A percentile compares a stretch with the other conserved stretches of the same genome.
Evolutionary conservation across 2,113 vertebrate species (phyloP).

Genomic region (Micromys minutus): DNA sequence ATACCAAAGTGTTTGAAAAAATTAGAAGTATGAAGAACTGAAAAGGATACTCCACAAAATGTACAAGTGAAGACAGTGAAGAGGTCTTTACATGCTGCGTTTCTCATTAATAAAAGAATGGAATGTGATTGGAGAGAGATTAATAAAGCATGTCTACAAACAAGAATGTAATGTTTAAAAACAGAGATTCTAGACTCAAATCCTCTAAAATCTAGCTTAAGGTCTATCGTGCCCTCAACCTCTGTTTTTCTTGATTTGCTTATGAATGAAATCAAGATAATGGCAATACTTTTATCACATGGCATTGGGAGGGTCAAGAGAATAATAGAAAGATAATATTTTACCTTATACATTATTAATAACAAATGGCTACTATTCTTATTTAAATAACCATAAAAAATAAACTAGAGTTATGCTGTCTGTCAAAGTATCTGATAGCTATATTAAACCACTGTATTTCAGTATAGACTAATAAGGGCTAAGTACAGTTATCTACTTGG

Average conservation of each 20-base stretch:
- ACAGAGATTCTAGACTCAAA: constrained; percentile 3
- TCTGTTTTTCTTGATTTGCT: neutral
- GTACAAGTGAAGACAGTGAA: constrained; percentile 12
- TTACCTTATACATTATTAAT: neutral
- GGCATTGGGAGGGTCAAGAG: neutral
- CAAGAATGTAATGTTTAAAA: neutral
- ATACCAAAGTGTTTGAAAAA: constrained; percentile 35
- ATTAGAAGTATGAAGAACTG: constrained; percentile 28
- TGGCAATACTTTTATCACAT: neutral
- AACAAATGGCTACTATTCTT: neutral
- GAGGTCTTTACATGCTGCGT: neutral
- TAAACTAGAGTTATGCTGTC: neutral
- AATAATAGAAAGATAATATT: neutral
- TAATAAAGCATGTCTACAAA: neutral
- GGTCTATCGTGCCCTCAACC: neutral
- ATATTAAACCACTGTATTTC: neutral
- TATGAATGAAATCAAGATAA: constrained; percentile 1
- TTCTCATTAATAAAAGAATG: constrained; percentile 11
- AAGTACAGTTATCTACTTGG: neutral
- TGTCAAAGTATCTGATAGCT: neutral
- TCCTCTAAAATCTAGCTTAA: neutral
- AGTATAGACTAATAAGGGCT: neutral
- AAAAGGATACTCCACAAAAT: neutral
- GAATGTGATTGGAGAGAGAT: neutral
- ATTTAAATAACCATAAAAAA: constrained; percentile 35